Percentiles rank a stretch among this genome's conserved stretches.
Evolutionary conservation across 2,888 invertebrate species (phyloP).

Genomic region (Cosmorhoe ocellata): DNA sequence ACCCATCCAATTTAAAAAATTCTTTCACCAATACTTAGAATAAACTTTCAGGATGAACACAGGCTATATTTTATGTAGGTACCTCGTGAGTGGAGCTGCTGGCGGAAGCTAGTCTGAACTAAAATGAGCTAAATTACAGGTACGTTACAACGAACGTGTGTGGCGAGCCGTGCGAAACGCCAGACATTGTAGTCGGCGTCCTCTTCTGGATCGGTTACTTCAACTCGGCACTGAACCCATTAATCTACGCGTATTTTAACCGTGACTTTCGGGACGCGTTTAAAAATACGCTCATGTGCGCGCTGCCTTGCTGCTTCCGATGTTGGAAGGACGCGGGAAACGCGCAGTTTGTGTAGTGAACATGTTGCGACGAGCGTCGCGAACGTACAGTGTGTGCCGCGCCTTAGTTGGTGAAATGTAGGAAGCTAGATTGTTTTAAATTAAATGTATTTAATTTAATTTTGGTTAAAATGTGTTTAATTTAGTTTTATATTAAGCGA

Average conservation of each 20-base stretch:
- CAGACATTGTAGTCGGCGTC: conserved; percentile 92
- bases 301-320: conserved; percentile 90
- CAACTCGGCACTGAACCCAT: conserved; percentile 88
- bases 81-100: too few species aligned
- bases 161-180: conserved; percentile 91
- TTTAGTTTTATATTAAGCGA: too few species aligned
- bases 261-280: conserved; percentile 98
- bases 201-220: conserved; percentile 99
- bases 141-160: conserved; percentile 92
- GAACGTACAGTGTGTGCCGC: conserved; percentile 11
- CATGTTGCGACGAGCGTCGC: conserved; percentile 28
- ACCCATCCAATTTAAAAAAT: too few species aligned
- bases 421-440: background rate
- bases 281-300: conserved; percentile 93
- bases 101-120: too few species aligned
- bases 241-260: conserved; percentile 99
- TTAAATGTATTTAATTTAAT: background rate
- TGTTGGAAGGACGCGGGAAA: conserved; percentile 87
- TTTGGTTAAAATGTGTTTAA: background rate
- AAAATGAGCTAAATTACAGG: conserved; percentile 72
- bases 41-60: too few species aligned
- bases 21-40: too few species aligned
- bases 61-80: too few species aligned
- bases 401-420: conserved; percentile 11
- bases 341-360: conserved; percentile 80